These are phyloP conservation scores for Ametastegia equiseti DNA, from an alignment of 2,888 invertebrate species.

Conservation along the genomic window DNA sequence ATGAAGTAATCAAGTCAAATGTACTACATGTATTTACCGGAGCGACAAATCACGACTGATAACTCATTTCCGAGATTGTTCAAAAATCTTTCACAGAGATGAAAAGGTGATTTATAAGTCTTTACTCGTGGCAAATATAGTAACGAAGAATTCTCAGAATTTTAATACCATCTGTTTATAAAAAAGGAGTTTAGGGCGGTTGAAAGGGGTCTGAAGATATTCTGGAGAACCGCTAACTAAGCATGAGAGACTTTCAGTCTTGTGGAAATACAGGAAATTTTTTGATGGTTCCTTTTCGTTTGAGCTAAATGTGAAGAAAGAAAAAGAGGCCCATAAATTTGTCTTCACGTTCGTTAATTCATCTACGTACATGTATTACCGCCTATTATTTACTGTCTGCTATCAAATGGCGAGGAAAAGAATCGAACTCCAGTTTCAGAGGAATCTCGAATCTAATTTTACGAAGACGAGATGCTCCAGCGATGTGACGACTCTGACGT, in stretches of 20 bases:
- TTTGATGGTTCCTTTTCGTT: background rate
- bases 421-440: background rate
- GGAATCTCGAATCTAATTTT: background rate
- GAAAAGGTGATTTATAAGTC: background rate
- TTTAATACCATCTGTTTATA: background rate
- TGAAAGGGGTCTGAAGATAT: background rate
- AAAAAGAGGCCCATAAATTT: background rate
- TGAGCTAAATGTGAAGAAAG: background rate
- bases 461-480: background rate
- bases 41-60: too few species aligned
- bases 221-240: background rate
- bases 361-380: too few species aligned
- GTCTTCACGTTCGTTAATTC: background rate
- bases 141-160: background rate
- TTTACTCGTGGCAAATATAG: too few species aligned
- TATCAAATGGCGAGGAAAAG: background rate
- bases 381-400: too few species aligned
- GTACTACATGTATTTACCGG: too few species aligned
- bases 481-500: background rate
- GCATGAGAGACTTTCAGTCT: background rate
- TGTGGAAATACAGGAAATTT: background rate
- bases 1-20: too few species aligned
- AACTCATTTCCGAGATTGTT: too few species aligned
- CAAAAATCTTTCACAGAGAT: background rate
- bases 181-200: background rate